Evolutionary conservation across 1,140 invertebrate species (phyloP).

Genomic region (Chrysopa pallens): DNA sequence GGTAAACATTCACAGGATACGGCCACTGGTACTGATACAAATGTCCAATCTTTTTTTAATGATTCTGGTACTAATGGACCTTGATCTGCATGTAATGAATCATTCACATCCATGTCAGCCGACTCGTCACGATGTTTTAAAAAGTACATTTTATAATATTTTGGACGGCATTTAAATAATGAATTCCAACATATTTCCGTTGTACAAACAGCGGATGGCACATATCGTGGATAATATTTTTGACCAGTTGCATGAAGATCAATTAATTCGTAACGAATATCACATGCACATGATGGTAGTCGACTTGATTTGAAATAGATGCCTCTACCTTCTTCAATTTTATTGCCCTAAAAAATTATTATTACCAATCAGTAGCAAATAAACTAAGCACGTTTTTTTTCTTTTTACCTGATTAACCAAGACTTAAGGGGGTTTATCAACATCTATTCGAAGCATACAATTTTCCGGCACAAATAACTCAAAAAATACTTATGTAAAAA

Average conservation of each 20-base stretch:
- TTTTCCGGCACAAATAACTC: too few species aligned
- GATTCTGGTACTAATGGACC: slow-evolving; percentile 4
- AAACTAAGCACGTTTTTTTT: too few species aligned
- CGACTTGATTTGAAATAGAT: slow-evolving; percentile 4
- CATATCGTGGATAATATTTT: slow-evolving; percentile 10
- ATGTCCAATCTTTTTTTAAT: slow-evolving; percentile 8
- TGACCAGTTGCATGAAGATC: slow-evolving; percentile 14
- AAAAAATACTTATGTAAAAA: too few species aligned
- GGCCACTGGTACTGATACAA: slow-evolving; percentile 7
- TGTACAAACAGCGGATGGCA: slow-evolving; percentile 8
- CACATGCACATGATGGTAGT: slow-evolving; percentile 5
- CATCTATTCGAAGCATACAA: too few species aligned
- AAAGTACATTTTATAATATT: slow-evolving; percentile 9
- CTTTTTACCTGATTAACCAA: too few species aligned
- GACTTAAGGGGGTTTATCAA: too few species aligned
- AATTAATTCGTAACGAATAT: slow-evolving; percentile 6
- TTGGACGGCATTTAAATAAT: slow-evolving; percentile 6
- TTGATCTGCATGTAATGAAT: not conserved
- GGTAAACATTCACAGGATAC: slow-evolving; percentile 12
- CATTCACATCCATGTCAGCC: not conserved
- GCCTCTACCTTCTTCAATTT: too few species aligned
- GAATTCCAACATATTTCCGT: slow-evolving; percentile 3
- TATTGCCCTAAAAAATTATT: too few species aligned
- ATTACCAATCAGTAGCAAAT: too few species aligned
- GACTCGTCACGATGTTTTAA: slow-evolving; percentile 6